Base-by-base conservation (phyloP, 2,888 invertebrate genomes). In the Trissoscelio sp. region DNA sequence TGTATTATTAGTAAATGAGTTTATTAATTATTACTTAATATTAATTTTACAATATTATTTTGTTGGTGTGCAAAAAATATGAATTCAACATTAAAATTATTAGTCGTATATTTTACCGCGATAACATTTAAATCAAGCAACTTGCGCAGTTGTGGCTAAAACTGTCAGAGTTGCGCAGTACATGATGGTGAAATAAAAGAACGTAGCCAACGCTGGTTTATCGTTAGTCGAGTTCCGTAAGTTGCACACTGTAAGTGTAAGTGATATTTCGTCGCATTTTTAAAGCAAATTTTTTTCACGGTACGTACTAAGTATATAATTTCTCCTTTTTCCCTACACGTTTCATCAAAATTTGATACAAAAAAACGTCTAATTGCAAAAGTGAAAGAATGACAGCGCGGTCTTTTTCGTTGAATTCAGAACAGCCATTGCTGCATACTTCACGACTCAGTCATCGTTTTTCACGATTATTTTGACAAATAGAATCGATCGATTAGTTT, bases 381-480 rank as follows among this genome's bases (percentile, higher is more conserved):
- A 51, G 31, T 31, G 37, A 39, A 14, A 24, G 31, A 62, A 46
- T 78, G 77, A 81, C 81, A 78, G 64, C 69, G 73, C 69, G 81
- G 58, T 69, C 74, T 78, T 67, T 69, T 48, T 60, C 44, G 14
- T 44, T 42, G 39, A 62, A 73, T 58, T 22, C 22, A 22, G 14
- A 66, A 74, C 79, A 72, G 79, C 79, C 79, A 79, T 79, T 79
- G 66, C 46, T 72, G 58, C 78, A 60, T 69, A 66, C 64, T 78
- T 78, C 64, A 70, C 16, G 14, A 64, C 24, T 62, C 46, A 62
- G 64, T 57, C 64, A 48, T 78, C 42, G 31, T n/a, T 3, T 42
- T 34, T 48, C 46, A 20, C 20, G 39, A 57, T 70, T 60, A 69
- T 62, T 70, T 70, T 70, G 46, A 53, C 53, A 24, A 60, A 28